Evolutionary conservation across 1,140 invertebrate species (phyloP).

Genomic region (Trypoxylus dichotomus): DNA sequence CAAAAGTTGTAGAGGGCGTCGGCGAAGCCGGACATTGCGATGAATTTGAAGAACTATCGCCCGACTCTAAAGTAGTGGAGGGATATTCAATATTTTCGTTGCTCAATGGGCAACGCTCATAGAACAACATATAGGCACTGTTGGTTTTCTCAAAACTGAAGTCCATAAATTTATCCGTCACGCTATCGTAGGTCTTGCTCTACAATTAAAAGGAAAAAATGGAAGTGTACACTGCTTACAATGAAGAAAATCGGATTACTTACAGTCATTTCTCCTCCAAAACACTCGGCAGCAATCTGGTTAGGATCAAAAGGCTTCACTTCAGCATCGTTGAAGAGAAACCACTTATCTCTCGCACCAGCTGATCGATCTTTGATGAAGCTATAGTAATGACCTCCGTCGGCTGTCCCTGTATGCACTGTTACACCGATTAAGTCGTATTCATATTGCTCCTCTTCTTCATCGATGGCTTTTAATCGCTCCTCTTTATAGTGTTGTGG

Average conservation of each 20-base stretch:
- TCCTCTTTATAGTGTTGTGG: conserved; percentile 79
- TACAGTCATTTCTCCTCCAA: conserved; percentile 95
- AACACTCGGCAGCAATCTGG: conserved; percentile 92
- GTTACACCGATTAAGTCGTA: conserved; percentile 95
- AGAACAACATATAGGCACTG: conserved; percentile 97
- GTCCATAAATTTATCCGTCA: conserved; percentile 96
- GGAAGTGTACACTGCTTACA: neutral
- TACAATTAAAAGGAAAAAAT: conserved; percentile 51
- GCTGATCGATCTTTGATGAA: conserved; percentile 86
- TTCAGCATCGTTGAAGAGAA: conserved; percentile 94
- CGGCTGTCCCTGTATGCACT: conserved; percentile 94
- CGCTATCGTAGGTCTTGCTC: conserved; percentile 95
- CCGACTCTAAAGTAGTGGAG: conserved; percentile 53
- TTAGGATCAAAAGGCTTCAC: conserved; percentile 94
- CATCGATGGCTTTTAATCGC: conserved; percentile 56
- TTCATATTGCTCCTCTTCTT: conserved; percentile 66
- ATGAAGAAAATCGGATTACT: conserved; percentile 40
- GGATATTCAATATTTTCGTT: conserved; percentile 41
- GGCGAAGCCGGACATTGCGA: conserved; percentile 33
- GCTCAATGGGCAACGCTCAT: conserved; percentile 70
- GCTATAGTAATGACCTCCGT: conserved; percentile 96
- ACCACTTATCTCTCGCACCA: conserved; percentile 82
- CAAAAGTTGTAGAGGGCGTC: conserved; percentile 53
- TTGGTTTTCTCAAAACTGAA: conserved; percentile 97
- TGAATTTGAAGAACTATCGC: conserved; percentile 41